A percentile compares a stretch with the other conserved stretches of the same genome.
phyloP scores from a whole-genome alignment of 2,113 vertebrate genomes.

The Toxostoma redivivum region DNA sequence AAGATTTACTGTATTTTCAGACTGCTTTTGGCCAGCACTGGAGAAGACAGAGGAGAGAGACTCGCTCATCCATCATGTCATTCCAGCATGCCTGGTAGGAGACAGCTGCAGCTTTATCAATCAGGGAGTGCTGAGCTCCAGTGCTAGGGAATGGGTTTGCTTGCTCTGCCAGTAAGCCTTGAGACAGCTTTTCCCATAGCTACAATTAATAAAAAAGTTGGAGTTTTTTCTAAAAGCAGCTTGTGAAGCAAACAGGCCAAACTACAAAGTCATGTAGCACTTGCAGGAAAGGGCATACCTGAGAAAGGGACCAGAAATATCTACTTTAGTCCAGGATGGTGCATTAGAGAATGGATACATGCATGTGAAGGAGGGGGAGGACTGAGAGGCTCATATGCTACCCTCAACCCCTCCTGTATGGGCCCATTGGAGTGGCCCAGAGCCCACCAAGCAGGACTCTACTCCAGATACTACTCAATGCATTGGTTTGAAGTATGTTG shows the following conservation, averaged over 20 bases:
- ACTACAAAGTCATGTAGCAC: neutral
- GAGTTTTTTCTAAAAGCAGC: neutral
- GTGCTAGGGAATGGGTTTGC: neutral
- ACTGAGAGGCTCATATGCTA: neutral
- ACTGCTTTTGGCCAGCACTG: neutral
- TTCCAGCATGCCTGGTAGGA: neutral
- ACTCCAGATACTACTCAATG: neutral
- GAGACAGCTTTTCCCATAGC: neutral
- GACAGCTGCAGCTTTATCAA: neutral
- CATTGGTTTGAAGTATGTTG: neutral
- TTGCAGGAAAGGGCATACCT: neutral
- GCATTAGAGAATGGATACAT: neutral
- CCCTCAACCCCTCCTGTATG: neutral
- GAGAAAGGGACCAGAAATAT: neutral
- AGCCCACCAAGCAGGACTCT: neutral
- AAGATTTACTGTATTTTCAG: conserved; percentile 37
- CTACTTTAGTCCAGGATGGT: neutral
- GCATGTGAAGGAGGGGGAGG: neutral
- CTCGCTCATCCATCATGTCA: neutral
- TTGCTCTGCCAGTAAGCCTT: neutral
- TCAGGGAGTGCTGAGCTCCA: neutral
- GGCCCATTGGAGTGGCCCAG: neutral
- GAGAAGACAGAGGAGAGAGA: neutral
- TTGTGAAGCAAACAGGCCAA: neutral
- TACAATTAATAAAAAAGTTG: neutral